These are phyloP conservation scores for Acropora tenuis DNA, from an alignment of 64 coral and sea anemone genomes.

Conservation along the genomic window DNA sequence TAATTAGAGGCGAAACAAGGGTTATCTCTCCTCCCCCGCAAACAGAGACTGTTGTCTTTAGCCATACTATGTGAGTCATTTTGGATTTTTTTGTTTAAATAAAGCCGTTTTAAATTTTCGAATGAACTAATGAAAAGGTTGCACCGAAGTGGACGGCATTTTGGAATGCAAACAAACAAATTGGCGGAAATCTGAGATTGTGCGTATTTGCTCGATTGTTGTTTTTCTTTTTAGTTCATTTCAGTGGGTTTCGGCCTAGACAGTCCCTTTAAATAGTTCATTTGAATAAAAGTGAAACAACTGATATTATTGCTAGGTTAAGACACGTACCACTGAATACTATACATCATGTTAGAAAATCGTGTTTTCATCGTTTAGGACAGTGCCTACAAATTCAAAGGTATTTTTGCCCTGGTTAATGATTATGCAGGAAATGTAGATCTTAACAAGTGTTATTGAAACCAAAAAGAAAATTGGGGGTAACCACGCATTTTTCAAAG, in stretches of 20 bases:
- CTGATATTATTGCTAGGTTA: not conserved
- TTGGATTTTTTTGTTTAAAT: not conserved
- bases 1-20: no score
- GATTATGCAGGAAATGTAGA: not conserved
- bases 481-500: not conserved
- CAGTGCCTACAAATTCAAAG: not conserved
- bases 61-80: conserved; percentile 2
- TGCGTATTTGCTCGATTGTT: conserved; percentile 12
- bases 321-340: not conserved
- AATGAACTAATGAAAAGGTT: conserved; percentile 1
- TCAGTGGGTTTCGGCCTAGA: conserved; percentile 7
- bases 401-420: not conserved
- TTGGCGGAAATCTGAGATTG: conserved; percentile 9
- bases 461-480: not conserved
- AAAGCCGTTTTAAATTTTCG: conserved; percentile 6
- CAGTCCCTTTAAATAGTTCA: not conserved
- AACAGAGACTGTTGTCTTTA: not conserved
- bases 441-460: not conserved
- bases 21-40: no score
- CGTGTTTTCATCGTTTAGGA: not conserved
- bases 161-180: conserved; percentile 4
- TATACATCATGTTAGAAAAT: not conserved
- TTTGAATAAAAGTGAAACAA: conserved; percentile 4
- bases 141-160: not conserved
- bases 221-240: conserved; percentile 5